Percentiles rank a stretch among this genome's conserved stretches.
phyloP scores from a whole-genome alignment of 2,888 invertebrate species.

The Drosophila paucipuncta region DNA sequence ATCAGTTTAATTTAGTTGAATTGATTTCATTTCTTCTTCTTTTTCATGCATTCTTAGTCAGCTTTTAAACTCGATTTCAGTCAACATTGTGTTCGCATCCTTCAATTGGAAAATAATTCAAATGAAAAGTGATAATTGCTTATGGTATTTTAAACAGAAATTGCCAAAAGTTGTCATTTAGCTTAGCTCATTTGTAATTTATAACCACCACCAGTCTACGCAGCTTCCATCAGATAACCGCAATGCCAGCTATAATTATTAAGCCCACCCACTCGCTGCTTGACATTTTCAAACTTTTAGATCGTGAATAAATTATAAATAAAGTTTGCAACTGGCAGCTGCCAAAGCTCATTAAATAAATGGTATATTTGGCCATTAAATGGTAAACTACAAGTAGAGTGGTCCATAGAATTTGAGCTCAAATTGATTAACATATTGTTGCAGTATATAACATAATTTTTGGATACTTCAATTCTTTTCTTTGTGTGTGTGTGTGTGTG shows the following conservation, averaged over 20 bases:
- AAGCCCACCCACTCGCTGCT: conserved; percentile 5
- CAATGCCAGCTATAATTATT: conserved; percentile 24
- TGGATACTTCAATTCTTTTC: conserved; percentile 46
- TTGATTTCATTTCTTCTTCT: neutral
- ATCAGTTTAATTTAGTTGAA: neutral
- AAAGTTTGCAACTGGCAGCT: conserved; percentile 21
- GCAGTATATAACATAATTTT: conserved; percentile 41
- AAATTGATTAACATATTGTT: conserved; percentile 18
- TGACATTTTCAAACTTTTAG: conserved; percentile 5
- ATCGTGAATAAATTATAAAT: conserved; percentile 25
- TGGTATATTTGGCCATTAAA: conserved; percentile 44
- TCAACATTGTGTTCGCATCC: neutral
- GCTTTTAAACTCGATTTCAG: neutral
- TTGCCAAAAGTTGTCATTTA: conserved; percentile 25
- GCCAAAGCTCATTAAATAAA: conserved; percentile 50
- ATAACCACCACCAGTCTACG: neutral
- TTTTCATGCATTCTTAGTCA: neutral
- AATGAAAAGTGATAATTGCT: conserved; percentile 10
- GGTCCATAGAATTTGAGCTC: conserved; percentile 27
- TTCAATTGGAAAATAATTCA: neutral
- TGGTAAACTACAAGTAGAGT: conserved; percentile 43
- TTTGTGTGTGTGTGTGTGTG: neutral
- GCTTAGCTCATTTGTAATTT: conserved; percentile 19
- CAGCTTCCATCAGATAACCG: neutral
- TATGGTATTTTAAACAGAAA: neutral